A percentile compares a stretch with the other conserved stretches of the same genome.
These are phyloP conservation scores for Cheumatopsyche charites DNA, from an alignment of 1,140 invertebrate species.

Conservation along the genomic window DNA sequence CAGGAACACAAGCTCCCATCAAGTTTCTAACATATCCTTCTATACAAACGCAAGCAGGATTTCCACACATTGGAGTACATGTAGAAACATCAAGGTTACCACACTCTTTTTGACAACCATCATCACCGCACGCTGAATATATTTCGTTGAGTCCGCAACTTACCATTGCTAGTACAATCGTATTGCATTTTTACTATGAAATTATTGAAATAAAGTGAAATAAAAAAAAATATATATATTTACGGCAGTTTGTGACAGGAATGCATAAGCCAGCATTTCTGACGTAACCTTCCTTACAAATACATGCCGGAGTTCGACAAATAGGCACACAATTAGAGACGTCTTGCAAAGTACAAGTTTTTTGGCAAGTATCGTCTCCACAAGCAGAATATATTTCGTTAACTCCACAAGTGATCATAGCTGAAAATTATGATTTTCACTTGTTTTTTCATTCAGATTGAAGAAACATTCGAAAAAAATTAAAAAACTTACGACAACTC, in stretches of 20 bases:
- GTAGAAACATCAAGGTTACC: neutral
- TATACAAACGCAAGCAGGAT: neutral
- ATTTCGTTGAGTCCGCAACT: neutral
- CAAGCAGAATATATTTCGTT: slow-evolving; percentile 13
- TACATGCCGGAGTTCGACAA: neutral
- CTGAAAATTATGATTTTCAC: slow-evolving; percentile 9
- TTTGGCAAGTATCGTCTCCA: slow-evolving; percentile 1
- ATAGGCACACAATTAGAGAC: neutral
- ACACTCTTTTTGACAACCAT: neutral
- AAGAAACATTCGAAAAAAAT: neutral
- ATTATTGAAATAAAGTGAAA: no score
- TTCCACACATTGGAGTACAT: neutral
- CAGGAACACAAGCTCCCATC: neutral
- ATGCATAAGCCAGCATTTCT: neutral
- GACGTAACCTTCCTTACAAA: neutral
- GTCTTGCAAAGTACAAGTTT: neutral
- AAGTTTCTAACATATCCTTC: neutral
- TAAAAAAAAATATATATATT: no score
- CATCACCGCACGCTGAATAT: neutral
- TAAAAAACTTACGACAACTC: neutral
- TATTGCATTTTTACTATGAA: no score
- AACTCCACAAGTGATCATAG: neutral
- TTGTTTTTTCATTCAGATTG: neutral
- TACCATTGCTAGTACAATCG: neutral
- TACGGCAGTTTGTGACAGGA: neutral